These are phyloP conservation scores for Molossus molossus DNA, from an alignment of 2,797 vertebrate genomes.

Conservation along the genomic window DNA sequence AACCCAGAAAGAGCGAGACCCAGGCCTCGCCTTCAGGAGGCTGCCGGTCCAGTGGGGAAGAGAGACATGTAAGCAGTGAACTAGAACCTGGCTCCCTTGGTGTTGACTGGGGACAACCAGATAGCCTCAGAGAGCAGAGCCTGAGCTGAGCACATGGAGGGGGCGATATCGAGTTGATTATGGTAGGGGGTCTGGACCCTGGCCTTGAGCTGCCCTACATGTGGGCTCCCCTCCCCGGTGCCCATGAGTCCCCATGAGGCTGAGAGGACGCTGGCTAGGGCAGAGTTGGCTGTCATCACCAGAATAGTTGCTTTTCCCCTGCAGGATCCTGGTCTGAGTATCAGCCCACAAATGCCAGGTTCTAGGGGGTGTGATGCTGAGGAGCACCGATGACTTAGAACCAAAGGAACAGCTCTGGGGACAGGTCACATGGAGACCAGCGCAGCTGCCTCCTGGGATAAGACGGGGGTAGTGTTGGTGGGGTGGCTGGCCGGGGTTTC, in stretches of 20 bases:
- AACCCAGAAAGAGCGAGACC: background rate
- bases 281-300: background rate
- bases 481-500: background rate
- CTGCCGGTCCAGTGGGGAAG: background rate
- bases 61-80: background rate
- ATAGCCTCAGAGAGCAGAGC: background rate
- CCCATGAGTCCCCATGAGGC: background rate
- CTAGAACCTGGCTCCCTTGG: background rate
- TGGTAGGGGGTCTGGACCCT: background rate
- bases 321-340: background rate
- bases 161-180: background rate
- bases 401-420: background rate
- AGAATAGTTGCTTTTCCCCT: background rate
- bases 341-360: background rate
- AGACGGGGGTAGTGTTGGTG: background rate
- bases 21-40: background rate
- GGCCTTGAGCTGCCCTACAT: rapidly evolving
- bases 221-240: background rate
- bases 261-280: background rate
- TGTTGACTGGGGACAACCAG: background rate
- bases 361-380: background rate
- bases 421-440: background rate
- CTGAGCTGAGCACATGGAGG: background rate
- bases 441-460: background rate
- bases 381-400: background rate